Evolutionary conservation across 2,888 invertebrate genomes (phyloP), one percentile per base, ranked within the genome.

Genomic region (Drosophila multiciliata): DNA sequence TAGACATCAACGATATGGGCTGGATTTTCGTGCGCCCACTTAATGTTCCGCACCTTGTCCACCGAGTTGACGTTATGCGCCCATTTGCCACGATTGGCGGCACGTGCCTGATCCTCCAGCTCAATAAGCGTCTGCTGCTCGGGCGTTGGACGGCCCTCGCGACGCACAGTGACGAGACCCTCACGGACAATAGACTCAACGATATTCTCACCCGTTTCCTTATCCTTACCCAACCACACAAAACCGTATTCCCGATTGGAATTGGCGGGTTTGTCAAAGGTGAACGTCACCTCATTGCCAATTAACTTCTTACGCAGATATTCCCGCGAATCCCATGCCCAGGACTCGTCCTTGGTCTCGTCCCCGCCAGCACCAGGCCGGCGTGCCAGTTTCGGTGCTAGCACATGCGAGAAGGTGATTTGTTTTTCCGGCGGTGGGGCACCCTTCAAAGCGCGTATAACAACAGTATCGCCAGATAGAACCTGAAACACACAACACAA

Each of bases 311-410:
- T 97, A 42, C 99, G 95, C 57, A 99, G 94, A 91, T 96, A 99
- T 93, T 99, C 99, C 64, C 99, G 95, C 1, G 99, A 97, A 92
- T 99, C 99, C 99, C 99, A 99, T 0, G 99, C 99, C 94, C 95
- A 99, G 1, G 99, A 97, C 93, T 99, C 97, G 92, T 98, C 98
- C 92, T 96, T 96, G 15, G 95, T 95, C 89, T 96, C 96, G 52
- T 95, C 95, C 49, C 95, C 94, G 73, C 92, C 92, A 76, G 93
- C 81, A 60, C 95, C 95, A 58, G 96, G 96, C 86, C 97, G 94
- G 79, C 97, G 94, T 7, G 96, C 98, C 73, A 99, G 94, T 94
- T 98, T 97, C 23, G 99, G 99, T 63, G 99, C 99, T 75, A 95
- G 95, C 82, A 99, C 96, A 92, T 97, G 97, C 38, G 98, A 97